Percentiles rank a stretch among this genome's conserved stretches.
These are phyloP conservation scores for Euplexia lucipara DNA, from an alignment of 2,888 invertebrate species.

Conservation along the genomic window DNA sequence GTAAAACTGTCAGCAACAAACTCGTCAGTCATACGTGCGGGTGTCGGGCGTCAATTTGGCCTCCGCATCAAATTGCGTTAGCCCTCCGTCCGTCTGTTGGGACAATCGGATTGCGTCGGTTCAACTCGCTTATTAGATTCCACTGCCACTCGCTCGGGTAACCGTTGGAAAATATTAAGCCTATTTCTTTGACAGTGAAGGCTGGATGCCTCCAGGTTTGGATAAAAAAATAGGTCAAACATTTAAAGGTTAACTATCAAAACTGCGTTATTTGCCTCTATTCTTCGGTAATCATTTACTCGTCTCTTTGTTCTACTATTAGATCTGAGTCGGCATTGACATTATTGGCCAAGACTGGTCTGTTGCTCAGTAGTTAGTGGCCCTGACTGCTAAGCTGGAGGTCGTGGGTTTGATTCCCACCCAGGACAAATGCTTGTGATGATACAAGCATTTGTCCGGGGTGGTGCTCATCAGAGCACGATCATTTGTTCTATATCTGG, in stretches of 20 bases:
- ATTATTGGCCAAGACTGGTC: too few species aligned
- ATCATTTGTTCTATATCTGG: too few species aligned
- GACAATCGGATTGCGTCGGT: constrained; percentile 64
- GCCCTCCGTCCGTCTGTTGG: constrained; percentile 60
- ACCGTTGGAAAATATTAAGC: constrained; percentile 52
- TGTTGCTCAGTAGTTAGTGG: too few species aligned
- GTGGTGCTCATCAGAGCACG: too few species aligned
- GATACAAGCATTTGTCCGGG: too few species aligned
- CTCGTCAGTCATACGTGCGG: constrained; percentile 46
- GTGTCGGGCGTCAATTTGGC: constrained; percentile 40
- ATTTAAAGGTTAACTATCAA: constrained; percentile 4
- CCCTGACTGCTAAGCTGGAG: too few species aligned
- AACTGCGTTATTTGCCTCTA: background rate
- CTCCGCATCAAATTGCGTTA: constrained; percentile 59
- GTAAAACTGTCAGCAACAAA: constrained; percentile 48
- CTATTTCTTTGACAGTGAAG: constrained; percentile 32
- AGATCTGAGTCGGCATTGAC: too few species aligned
- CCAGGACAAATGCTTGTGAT: too few species aligned
- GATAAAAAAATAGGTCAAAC: background rate
- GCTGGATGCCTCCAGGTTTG: background rate
- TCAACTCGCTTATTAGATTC: constrained; percentile 64
- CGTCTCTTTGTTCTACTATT: too few species aligned
- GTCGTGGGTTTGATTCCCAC: too few species aligned
- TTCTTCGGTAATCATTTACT: background rate
- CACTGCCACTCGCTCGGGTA: constrained; percentile 35